phyloP scores from a whole-genome alignment of 2,888 invertebrate genomes.

The Lysandra bellargus region DNA sequence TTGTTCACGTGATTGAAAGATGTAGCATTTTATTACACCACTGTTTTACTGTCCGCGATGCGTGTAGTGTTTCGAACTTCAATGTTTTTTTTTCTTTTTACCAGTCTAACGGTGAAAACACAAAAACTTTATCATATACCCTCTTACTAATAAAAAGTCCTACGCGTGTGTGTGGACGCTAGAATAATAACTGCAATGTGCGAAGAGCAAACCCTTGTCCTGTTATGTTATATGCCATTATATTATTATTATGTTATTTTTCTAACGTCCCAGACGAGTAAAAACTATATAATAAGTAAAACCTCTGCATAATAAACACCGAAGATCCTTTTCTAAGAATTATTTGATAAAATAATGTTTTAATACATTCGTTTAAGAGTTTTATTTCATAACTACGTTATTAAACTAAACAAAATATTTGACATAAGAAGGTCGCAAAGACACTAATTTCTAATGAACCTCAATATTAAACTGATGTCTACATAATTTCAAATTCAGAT shows the following conservation, averaged over 20 bases:
- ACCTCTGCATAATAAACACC: too few species aligned
- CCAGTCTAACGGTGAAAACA: background rate
- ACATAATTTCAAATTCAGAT: background rate
- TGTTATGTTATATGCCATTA: too few species aligned
- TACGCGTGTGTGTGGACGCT: background rate
- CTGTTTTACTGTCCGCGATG: conserved; percentile 23
- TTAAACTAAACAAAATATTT: background rate
- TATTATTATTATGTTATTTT: background rate
- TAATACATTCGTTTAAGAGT: background rate
- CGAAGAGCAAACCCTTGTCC: too few species aligned
- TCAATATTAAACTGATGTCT: background rate
- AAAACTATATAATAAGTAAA: background rate
- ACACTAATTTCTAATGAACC: background rate
- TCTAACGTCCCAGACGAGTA: background rate
- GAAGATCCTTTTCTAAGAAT: too few species aligned
- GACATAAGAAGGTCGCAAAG: background rate
- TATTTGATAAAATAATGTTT: background rate
- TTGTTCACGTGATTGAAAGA: conserved; percentile 33
- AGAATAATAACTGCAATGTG: too few species aligned
- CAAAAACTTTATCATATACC: background rate
- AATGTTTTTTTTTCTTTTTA: background rate
- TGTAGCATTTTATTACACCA: conserved; percentile 22
- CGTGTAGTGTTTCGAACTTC: conserved; percentile 19
- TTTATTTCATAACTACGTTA: background rate
- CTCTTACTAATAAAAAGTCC: background rate